Base-by-base conservation (phyloP, 2,113 vertebrate species). In the Amblyornis subalaris region DNA sequence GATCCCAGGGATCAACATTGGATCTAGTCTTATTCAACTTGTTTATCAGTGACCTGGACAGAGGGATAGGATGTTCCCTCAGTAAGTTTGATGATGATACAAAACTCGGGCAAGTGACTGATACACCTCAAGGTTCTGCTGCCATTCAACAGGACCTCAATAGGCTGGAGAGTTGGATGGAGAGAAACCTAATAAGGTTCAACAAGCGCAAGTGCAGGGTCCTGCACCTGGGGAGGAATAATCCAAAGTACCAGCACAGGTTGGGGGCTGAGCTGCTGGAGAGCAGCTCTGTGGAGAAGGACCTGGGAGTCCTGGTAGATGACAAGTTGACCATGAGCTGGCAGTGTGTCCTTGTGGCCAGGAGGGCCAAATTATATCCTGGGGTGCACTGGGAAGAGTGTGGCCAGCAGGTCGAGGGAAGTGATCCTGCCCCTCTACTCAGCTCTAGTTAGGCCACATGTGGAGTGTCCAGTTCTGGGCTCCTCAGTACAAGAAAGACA, bases 381-480 rank as follows among this genome's bases (percentile, higher is more conserved):
- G 65, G 24, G 17, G 4, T 26, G 10, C 21, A 14, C 6, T 6
- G 35, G 48, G 40, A 62, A 47, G 19, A 20, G 7, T 4, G 20
- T 38, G 16, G n/a, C 40, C 55, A 40, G 4, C 2, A 71, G 29
- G 6, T 0, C 0, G 3, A 47, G 16, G 65, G 16, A 35, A 14
- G 3, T 10, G 57, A 64, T 23, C 17, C 16, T 25, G 0, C 7
- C 1, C 1, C 51, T 31, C 42, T 33, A 2, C 42, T 65, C 23
- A 5, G 51, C 22, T 42, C 10, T 36, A 3, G 3, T 13, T 6
- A 50, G 17, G 18, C 13, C 26, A 20, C 60, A 38, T 28, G 26
- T 48, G 58, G 1, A 73, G 29, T n/a, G 51, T 24, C 36, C 19
- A 29, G 51, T 25, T 45, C 28, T 44, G 76, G 44, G 19, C 44